phyloP scores from a whole-genome alignment of 1,140 invertebrate genomes.

The Tribolium castaneum region DNA sequence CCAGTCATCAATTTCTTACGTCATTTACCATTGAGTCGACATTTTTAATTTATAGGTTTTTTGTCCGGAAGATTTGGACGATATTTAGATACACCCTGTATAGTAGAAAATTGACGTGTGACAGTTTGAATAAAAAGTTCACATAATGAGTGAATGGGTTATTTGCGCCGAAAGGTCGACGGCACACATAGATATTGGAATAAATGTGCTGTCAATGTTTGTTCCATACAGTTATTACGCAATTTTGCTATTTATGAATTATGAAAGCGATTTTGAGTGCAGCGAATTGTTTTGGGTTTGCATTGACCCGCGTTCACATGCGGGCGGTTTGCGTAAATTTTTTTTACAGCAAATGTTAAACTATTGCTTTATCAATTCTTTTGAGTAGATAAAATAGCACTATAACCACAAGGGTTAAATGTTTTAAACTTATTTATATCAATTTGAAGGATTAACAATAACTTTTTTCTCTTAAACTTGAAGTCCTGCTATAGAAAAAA shows the following conservation, averaged over 20 bases:
- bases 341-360: neutral
- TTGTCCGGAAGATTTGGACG: neutral
- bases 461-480: too few species aligned
- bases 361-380: neutral
- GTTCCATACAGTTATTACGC: neutral
- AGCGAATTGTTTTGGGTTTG: neutral
- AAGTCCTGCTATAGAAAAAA: too few species aligned
- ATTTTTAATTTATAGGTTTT: neutral
- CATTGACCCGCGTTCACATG: neutral
- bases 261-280: neutral
- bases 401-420: too few species aligned
- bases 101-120: neutral
- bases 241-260: neutral
- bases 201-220: neutral
- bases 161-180: neutral
- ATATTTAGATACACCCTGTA: neutral
- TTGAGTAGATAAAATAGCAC: too few species aligned
- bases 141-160: neutral
- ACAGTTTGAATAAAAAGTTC: neutral
- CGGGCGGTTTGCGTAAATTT: neutral
- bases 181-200: neutral
- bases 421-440: too few species aligned
- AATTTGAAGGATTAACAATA: too few species aligned
- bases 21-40: neutral
- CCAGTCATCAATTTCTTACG: conserved; percentile 17